Base-by-base conservation (phyloP, 2,113 vertebrate genomes). In the Phrynosoma blainvillii region DNA sequence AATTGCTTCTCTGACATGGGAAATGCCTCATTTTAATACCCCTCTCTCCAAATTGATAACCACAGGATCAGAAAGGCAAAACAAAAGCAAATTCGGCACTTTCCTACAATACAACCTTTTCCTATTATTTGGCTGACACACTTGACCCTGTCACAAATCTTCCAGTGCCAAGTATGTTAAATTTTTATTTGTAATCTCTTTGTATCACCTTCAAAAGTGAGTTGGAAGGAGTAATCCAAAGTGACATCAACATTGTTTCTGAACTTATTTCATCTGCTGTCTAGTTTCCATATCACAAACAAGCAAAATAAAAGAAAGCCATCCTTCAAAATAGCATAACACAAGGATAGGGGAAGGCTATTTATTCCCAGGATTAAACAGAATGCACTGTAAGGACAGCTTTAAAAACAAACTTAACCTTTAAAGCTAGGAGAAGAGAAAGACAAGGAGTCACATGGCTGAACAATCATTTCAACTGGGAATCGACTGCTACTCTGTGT, bases 211-310 rank as follows among this genome's bases (percentile, higher is more conserved):
- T 87, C 82, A 4, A 89, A 84, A 27, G 0, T 20, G 47, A 89
- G 14, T 13, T 87, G 25, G 79, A 91, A 90, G 32, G 42, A 0
- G 0, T 88, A 89, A 93, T 74, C 85, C 82, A 30, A 93, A 93
- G 82, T n/a, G 88, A 90, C 80, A 90, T 30, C 84, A 82, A 62
- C 0, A 0, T 47, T 90, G 18, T 71, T 89, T 42, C 75, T 78
- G 75, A 85, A 66, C 82, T 92, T 89, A 81, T 89, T 83, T 47
- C 56, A 79, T 62, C 85, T 92, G 62, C 40, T 27, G 90, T 92
- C 84, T 90, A 36, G 0, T 79, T 90, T 94, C 87, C 74, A 79
- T 18, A 87, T 87, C 70, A 80, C 30, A 27, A 47, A 30, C 7
- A 66, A 75, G 2, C 54, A 30, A 84, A 40, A 54, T 2, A 70